Evolutionary conservation across 2,888 invertebrate genomes (phyloP), one percentile per base, ranked within the genome.

Genomic region (Hetaerina titia): DNA sequence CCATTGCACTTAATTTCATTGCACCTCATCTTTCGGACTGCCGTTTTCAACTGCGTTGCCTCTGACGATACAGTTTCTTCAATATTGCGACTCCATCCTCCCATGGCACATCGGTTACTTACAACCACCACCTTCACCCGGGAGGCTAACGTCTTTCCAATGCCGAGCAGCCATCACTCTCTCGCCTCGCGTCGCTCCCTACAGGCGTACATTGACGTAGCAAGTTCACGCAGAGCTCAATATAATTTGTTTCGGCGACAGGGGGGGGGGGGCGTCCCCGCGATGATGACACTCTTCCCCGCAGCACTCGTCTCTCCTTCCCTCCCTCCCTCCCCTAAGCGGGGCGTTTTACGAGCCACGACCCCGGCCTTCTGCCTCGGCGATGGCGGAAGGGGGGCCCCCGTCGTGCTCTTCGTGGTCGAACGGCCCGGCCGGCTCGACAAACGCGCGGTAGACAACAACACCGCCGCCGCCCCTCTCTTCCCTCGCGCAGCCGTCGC

Each of bases 201-300:
- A 31, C 81, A 15, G 81, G 25, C 81, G 25, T 31, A 13, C 81
- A 81, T 81, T 81, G 81, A 81, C 81, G 81, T 81, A 31, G 81
- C 31, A 0, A 11, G 81, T 31, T 25, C 31, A 31, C 81, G 15
- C 31, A 25, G 25, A 31, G 81, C 81, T 31, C 81, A 31, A 81
- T 13, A 81, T 31, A 81, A 81, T 81, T 81, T 81, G 81, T 81
- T 81, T 81, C 31, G 81, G 9, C 2, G 31, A 19, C 69, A 13
- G 13, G 13, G 60, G 60, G 69, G 22, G 19, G 4, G 4, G 45
- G 45, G 45, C n/a, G n/a, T 45, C 69, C 69, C 1, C 19, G 1
- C 4, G 11, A 81, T 81, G 81, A 81, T 81, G 81, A 81, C 81
- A 81, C 81, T 81, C 81, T 81, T 81, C 81, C 81, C 81, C 15